Base-by-base conservation (phyloP, 2,888 invertebrate species). In the Platypus cylindrus region DNA sequence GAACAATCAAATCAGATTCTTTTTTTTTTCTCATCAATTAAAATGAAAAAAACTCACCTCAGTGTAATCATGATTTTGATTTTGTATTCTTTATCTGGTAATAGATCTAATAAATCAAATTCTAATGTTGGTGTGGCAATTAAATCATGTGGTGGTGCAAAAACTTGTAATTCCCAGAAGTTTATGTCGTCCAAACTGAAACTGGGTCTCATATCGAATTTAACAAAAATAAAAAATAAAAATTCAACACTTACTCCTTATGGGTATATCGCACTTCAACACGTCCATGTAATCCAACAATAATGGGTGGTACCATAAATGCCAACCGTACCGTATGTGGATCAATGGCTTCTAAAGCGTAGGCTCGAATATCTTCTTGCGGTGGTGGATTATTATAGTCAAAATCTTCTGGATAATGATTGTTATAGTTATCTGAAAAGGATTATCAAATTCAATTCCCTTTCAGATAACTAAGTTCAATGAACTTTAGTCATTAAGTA, bases 181-280 rank as follows among this genome's bases (percentile, higher is more conserved):
- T 75, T 67, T 9, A 76, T 67, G 47, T 85, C 80, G 40, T 71
- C 71, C 45, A 55, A 49, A 16, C 58, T 60, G 34, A 20, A 53
- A n/a, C n/a, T n/a, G n/a, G n/a, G n/a, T n/a, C n/a, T n/a, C n/a
- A n/a, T n/a, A n/a, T n/a, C n/a, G n/a, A n/a, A n/a, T n/a, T n/a
- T n/a, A n/a, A n/a, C n/a, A n/a, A n/a, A n/a, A n/a, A n/a, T n/a
- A n/a, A n/a, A n/a, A n/a, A n/a, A n/a, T n/a, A 27, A 32, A 32
- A 23, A 31, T 18, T 34, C 37, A 32, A 14, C 38, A 68, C 75
- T 70, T 63, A 82, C 82, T 68, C 60, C 51, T 73, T 73, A 52
- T 83, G 80, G 5, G 87, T 86, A 56, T 87, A 90, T 54, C 85
- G 71, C 40, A 90, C 67, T 60, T 90, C 87, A 2, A 90, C 84